Percentiles rank a stretch among this genome's conserved stretches.
phyloP scores from a whole-genome alignment of 2,888 invertebrate species.

The Chalcosyrphus nemorum region DNA sequence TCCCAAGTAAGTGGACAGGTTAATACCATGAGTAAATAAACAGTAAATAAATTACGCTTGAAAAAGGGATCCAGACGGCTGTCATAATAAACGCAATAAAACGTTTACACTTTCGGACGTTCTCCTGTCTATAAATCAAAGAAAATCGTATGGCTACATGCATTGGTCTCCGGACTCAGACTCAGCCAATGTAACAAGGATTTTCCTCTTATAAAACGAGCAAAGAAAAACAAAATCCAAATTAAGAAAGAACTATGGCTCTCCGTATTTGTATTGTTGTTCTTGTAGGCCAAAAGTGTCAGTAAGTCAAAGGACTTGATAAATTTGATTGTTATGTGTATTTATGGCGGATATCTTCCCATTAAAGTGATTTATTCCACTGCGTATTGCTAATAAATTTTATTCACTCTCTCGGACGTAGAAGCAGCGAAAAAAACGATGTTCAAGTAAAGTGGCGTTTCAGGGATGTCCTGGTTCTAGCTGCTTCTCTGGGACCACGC shows the following conservation, averaged over 20 bases:
- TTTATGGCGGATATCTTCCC: constrained; percentile 71
- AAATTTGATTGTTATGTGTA: constrained; percentile 73
- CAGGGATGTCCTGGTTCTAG: not conserved
- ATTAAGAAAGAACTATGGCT: constrained; percentile 23
- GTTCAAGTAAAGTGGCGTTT: constrained; percentile 35
- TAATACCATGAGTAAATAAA: not conserved
- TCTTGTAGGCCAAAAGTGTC: constrained; percentile 43
- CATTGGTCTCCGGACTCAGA: no score
- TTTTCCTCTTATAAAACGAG: not conserved
- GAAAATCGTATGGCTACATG: not conserved
- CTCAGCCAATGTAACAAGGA: not conserved
- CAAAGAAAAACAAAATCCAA: not conserved
- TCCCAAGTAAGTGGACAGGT: not conserved
- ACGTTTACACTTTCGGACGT: not conserved
- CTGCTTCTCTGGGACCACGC: constrained; percentile 3
- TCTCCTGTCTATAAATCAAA: constrained; percentile 5
- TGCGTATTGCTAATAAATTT: constrained; percentile 72
- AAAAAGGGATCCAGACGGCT: not conserved
- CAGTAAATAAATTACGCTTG: not conserved
- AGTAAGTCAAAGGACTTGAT: constrained; percentile 71
- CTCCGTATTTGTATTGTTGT: constrained; percentile 7
- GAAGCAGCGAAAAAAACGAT: constrained; percentile 32
- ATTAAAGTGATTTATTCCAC: constrained; percentile 69
- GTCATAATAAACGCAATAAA: constrained; percentile 9
- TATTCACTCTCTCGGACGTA: constrained; percentile 57